Base-by-base conservation (phyloP, 1,140 invertebrate species). In the Camponotus pennsylvanicus region DNA sequence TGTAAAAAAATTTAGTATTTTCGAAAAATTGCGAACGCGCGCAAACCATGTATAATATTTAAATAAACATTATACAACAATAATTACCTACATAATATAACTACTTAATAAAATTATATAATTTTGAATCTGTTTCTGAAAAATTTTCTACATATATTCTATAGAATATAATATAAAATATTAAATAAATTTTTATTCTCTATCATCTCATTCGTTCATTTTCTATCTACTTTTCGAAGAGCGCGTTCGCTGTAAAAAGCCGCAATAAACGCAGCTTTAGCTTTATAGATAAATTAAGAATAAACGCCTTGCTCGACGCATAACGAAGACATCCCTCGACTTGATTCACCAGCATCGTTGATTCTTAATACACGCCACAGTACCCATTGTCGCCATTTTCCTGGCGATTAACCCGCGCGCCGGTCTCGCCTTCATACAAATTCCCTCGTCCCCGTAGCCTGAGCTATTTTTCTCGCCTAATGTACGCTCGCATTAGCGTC, bases 401-500 rank as follows among this genome's bases (percentile, higher is more conserved):
- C 91, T 88, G 91, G 87, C 92, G 93, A 94, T 94, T 94, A 94
- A 94, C 92, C 89, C 87, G 86, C 89, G 45, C 88, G 89, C 71
- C 86, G 86, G 75, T 80, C 92, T 93, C 79, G 89, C 86, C 85
- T 91, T 87, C 86, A 42, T 91, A 88, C 85, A 92, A 93, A 92
- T 93, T 93, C 88, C 84, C 90, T 88, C 88, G 86, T 90, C 88
- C 86, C 71, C 85, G 27, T 66, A 63, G 85, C 49, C 64, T 59
- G 52, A 70, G 88, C 92, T 92, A 94, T 94, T 94, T 94, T 94
- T 94, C 93, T 94, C 91, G 80, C 89, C 92, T 94, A 94, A 94
- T 94, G 93, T 93, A 93, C 92, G 91, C 93, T 93, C 93, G 92
- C 93, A 93, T 94, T 94, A 94, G 92, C 91, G 93, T 94, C 93